Conservation (phyloP, 2,888 invertebrate genomes). For the Bellardia pandia region DNA sequence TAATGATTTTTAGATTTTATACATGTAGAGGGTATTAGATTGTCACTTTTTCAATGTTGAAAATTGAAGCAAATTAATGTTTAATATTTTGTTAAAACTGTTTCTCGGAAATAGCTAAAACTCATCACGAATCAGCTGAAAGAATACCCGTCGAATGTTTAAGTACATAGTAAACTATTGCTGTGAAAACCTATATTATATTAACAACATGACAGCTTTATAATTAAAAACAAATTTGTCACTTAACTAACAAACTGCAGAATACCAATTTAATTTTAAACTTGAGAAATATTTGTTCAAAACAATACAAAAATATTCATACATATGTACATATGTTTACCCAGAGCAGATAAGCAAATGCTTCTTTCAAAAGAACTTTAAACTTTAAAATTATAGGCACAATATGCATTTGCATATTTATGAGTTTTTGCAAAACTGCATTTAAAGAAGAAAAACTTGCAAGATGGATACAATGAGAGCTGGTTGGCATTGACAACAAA, state of each 20-base stretch:
- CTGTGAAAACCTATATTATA: conserved; percentile 20
- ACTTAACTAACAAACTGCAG: conserved; percentile 13
- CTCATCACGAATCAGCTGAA: too few species aligned
- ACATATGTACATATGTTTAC: too few species aligned
- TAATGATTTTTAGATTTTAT: too few species aligned
- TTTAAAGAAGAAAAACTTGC: conserved; percentile 17
- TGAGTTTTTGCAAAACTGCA: conserved; percentile 14
- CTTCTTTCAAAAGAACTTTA: conserved; percentile 43
- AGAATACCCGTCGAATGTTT: too few species aligned
- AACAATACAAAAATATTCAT: not conserved
- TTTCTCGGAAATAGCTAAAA: too few species aligned
- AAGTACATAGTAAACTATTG: not conserved
- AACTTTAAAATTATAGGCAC: conserved; percentile 60
- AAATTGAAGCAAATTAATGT: too few species aligned
- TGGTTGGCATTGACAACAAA: conserved; percentile 67
- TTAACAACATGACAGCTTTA: not conserved
- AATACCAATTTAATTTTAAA: conserved; percentile 28
- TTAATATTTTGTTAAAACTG: too few species aligned
- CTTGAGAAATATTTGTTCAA: conserved; percentile 26
- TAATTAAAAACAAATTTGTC: conserved; percentile 40
- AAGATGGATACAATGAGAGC: not conserved
- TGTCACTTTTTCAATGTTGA: too few species aligned
- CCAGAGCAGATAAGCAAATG: conserved; percentile 24
- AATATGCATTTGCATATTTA: conserved; percentile 68
- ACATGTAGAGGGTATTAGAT: too few species aligned